These are phyloP conservation scores for Gonatopus flavifemur DNA, from an alignment of 1,140 invertebrate genomes.

Conservation along the genomic window DNA sequence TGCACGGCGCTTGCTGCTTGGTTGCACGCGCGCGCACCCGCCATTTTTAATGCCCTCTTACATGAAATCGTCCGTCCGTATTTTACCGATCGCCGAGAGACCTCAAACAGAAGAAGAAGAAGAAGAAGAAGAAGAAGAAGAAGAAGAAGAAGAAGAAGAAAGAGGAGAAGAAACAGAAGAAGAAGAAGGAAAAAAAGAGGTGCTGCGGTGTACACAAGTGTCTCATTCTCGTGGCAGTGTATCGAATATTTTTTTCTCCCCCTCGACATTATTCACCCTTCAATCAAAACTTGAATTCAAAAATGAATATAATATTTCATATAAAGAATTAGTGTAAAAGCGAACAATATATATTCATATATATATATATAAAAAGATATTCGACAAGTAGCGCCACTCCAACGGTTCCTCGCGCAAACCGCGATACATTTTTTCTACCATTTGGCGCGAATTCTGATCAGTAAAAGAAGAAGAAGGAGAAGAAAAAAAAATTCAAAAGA, in stretches of 20 bases:
- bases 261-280: too few species aligned
- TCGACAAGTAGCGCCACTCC: constrained; percentile 35
- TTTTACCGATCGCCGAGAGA: constrained; percentile 20
- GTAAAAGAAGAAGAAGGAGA: background rate
- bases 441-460: too few species aligned
- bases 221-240: too few species aligned
- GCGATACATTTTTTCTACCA: too few species aligned
- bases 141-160: constrained; percentile 1
- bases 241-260: too few species aligned
- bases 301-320: too few species aligned
- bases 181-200: constrained; percentile 1
- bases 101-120: constrained; percentile 11
- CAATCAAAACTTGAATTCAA: too few species aligned
- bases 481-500: constrained; percentile 1
- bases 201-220: too few species aligned
- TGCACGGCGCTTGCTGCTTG: constrained; percentile 7
- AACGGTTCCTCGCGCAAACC: constrained; percentile 16
- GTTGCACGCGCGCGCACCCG: constrained; percentile 16
- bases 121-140: constrained; percentile 1
- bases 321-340: too few species aligned
- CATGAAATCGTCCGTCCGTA: constrained; percentile 8
- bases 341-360: constrained; percentile 13
- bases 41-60: constrained; percentile 19
- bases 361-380: constrained; percentile 14
- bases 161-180: constrained; percentile 3